Evolutionary conservation across 2,888 invertebrate species (phyloP), one percentile per base, ranked within the genome.

Genomic region (Cancer borealis): DNA sequence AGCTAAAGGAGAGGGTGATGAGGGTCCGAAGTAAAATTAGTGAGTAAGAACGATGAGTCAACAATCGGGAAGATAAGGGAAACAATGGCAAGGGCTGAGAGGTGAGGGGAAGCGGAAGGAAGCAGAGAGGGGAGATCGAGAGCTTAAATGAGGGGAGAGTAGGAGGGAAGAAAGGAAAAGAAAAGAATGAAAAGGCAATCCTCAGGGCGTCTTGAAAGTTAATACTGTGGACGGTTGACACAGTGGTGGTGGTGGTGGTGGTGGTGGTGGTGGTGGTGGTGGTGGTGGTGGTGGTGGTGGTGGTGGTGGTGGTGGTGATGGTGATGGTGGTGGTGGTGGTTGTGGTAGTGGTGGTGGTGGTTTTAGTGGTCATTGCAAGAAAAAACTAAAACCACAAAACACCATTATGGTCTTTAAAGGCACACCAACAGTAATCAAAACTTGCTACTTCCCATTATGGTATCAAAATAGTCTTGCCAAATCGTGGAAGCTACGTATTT

Each of bases 91-190:
- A 10, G 79, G 30, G 79, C 26, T 6, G 79, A 79, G 79, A 30
- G 79, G 79, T 79, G 79, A 79, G 79, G 30, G 79, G 21, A 30
- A 79, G 79, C 79, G 79, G 79, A 79, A 79, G 79, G 79, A 79
- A 30, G 79, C 26, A 30, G 14, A 30, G 79, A 79, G 79, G 79
- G 30, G 30, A 79, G 79, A 79, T 26, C 30, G 79, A 79, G 79
- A 79, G 79, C 79, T 79, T 79, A 30, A 79, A 79, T 79, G 79
- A 79, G 26, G 30, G 30, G 79, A 79, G 79, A 30, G 30, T 0
- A 30, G 21, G 30, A 79, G 79, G 3, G 79, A 26, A 30, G 5
- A 79, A 79, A 73, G 30, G 30, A 21, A 10, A 30, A 30, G 79
- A 79, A 79, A 21, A 30, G 79, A 79, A 21, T 10, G 79, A 79